Conservation (phyloP, 2,113 vertebrate species). For the Forbesichthys agassizii region DNA sequence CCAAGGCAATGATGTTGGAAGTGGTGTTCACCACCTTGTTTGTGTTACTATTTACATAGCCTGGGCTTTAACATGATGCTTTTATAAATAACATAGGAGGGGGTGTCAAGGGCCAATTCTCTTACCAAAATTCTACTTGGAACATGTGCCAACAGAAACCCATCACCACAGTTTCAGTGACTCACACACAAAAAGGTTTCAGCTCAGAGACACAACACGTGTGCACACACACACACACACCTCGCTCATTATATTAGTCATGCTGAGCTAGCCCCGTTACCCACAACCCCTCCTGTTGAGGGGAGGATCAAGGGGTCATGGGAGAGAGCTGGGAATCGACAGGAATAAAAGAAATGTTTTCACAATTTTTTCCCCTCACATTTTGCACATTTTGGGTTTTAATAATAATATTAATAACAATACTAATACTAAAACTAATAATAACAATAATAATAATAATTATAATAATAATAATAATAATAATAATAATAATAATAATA, state of each 20-base stretch:
- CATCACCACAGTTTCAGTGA: background rate
- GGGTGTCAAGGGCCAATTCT: constrained; percentile 58
- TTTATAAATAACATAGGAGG: background rate
- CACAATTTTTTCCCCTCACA: constrained; percentile 6
- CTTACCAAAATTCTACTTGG: constrained; percentile 40
- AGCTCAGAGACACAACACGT: constrained; percentile 16
- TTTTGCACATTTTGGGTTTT: background rate
- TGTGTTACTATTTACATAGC: no score
- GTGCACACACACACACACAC: constrained; percentile 16
- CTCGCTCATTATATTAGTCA: constrained; percentile 72
- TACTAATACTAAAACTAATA: no score
- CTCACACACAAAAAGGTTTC: background rate
- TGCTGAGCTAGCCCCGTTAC: constrained; percentile 60
- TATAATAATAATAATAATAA: no score
- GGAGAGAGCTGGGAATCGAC: constrained; percentile 67
- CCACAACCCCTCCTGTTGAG: constrained; percentile 61
- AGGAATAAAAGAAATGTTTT: constrained; percentile 14
- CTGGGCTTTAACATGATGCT: no score
- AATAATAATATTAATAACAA: background rate
- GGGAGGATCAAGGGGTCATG: constrained; percentile 68
- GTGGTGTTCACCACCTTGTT: no score
- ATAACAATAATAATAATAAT: background rate
- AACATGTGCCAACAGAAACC: constrained; percentile 41
- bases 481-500: background rate
- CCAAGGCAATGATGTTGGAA: no score